Base-by-base conservation (phyloP, 2,888 invertebrate species). In the Limnephilus marmoratus region DNA sequence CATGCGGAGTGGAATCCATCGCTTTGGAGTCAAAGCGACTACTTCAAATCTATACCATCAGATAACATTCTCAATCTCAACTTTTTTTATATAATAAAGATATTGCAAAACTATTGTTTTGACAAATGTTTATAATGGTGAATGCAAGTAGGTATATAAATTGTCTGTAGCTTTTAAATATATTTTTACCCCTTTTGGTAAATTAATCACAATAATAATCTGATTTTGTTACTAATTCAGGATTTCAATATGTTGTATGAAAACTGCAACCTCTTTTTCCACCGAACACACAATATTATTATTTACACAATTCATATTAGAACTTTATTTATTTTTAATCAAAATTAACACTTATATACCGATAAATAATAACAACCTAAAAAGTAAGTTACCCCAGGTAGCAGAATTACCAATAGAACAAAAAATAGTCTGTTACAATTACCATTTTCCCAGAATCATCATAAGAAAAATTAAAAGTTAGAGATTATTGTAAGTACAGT, bases 401-500 rank as follows among this genome's bases (percentile, higher is more conserved):
- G 24, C 68, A 68, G 24, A 5, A n/a, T 68, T 68, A 68, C 68
- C 68, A 68, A 53, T 68, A 68, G 68, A 68, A 68, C 68, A 24
- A 68, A 24, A 24, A 68, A 68, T 68, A n/a, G 68, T 68, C 68
- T 68, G n/a, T 68, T 68, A 68, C n/a, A n/a, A n/a, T 68, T 68
- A 68, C 24, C 68, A n/a, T 5, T 29, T 41, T 86, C 86, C 86
- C 86, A 86, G 83, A 86, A 86, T 86, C 86, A 86, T 45, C 86
- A 45, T 86, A 45, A 86, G n/a, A 86, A 86, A 45, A 86, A 24
- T 41, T 13, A 85, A 86, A 45, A 86, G 86, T 68, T 68, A 68
- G 68, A 68, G 86, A 86, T 86, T 86, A 86, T 86, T 49, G 29
- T 86, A 86, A 86, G 68, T 68, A 68, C 86, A 41, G 29, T 86